Base-by-base conservation (phyloP, 2,113 vertebrate genomes). In the Cololabis saira region DNA sequence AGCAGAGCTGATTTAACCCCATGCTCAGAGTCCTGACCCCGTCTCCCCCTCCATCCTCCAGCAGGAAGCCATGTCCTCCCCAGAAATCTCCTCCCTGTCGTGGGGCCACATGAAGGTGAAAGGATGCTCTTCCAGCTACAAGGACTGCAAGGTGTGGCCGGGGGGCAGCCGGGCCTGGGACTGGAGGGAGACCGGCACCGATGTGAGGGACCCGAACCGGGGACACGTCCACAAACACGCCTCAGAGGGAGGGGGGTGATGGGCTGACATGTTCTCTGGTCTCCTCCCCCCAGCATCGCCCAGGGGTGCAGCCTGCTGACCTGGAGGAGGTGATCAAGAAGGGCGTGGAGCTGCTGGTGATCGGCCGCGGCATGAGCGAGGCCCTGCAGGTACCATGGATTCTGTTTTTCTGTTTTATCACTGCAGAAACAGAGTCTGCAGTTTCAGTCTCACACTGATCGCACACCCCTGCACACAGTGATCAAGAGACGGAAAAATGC, bases 71-170 rank as follows among this genome's bases (percentile, higher is more conserved):
- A 98, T 98, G 97, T 85, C 95, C 61, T 98, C 97, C 19, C 97
- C 97, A 33, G 94, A 96, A 93, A 98, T 98, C 61, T 78, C 90
- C 76, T 95, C 94, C 21, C 85, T 98, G 13, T 96, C 96, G 3
- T 98, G 97, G 97, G 97, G 97, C 58, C 95, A 93, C 67, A 97
- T 98, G 95, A 95, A 93, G 80, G 96, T 98, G 15, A 93, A 94
- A 85, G 96, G 95, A 45, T 95, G 93, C 76, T 52, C 94, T 14
- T 82, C 91, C 21, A 86, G 80, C 0, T 99, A 99, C 6, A 99
- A 99, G 83, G 98, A 99, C 88, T 98, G 97, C 85, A 99, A 98
- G 87, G 96, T 99, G 0, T 98, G 98, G 98, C 97, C 97, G 0
- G 98, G 97, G 67, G 97, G 97, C 42, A 98, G 98, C 80, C 90